These are phyloP conservation scores for Lepidochrysops patricia DNA, from an alignment of 2,888 invertebrate species.

Conservation along the genomic window DNA sequence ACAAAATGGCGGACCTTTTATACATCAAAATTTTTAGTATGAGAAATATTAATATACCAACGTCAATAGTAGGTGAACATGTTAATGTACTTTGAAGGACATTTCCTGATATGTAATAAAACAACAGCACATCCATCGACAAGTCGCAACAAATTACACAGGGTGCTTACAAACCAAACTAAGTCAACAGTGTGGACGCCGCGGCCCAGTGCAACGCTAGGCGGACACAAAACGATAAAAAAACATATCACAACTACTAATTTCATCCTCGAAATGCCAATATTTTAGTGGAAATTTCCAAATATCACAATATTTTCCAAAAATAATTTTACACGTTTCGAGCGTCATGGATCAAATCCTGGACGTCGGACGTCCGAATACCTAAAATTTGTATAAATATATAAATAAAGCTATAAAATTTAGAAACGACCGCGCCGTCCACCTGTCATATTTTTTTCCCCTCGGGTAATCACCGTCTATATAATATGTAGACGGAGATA, in stretches of 20 bases:
- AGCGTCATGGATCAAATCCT: slow-evolving; percentile 20
- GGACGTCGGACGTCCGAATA: slow-evolving; percentile 17
- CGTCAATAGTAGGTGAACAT: not conserved
- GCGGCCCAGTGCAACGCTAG: slow-evolving; percentile 27
- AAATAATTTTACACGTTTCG: slow-evolving; percentile 15
- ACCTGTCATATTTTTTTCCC: slow-evolving; percentile 28
- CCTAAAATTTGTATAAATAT: slow-evolving; percentile 14
- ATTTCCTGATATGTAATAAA: not conserved
- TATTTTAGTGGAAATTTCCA: slow-evolving; percentile 12
- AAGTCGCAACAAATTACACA: slow-evolving; percentile 32
- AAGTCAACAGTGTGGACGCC: slow-evolving; percentile 45
- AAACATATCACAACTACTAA: slow-evolving; percentile 19
- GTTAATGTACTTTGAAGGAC: not conserved
- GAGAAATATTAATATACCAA: not conserved
- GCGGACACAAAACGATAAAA: slow-evolving; percentile 23
- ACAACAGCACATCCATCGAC: slow-evolving; percentile 16
- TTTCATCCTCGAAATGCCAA: slow-evolving; percentile 10
- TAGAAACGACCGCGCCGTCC: slow-evolving; percentile 21
- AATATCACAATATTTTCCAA: slow-evolving; percentile 6
- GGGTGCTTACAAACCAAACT: slow-evolving; percentile 61
- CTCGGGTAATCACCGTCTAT: slow-evolving; percentile 32
- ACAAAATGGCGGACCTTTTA: not conserved
- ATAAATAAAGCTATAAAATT: slow-evolving; percentile 19
- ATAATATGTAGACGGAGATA: too few relatives aligned
- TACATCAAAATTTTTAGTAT: slow-evolving; percentile 14